Evolutionary conservation across 2,797 vertebrate genomes (phyloP).

Genomic region (Salarias fasciatus): DNA sequence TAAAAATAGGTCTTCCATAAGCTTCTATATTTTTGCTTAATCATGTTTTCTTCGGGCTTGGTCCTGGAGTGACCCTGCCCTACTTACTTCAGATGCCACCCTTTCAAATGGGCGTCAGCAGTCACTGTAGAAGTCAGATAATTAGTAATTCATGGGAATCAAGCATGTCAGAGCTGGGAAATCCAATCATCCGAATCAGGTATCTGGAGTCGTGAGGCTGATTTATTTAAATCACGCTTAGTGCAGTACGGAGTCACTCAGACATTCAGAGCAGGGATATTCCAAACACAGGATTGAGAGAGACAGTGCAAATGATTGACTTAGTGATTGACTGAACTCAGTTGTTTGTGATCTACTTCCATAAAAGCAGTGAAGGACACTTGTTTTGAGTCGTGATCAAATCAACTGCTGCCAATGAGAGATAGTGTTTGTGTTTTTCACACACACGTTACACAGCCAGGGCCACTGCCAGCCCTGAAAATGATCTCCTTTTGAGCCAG

Average conservation of each 20-base stretch:
- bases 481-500: slow-evolving; percentile 29
- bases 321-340: slow-evolving; percentile 30
- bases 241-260: too few relatives aligned
- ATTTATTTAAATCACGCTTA: too few relatives aligned
- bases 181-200: too few relatives aligned
- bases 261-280: too few relatives aligned
- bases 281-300: too few relatives aligned
- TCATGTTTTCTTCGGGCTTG: neutral
- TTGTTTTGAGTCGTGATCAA: slow-evolving; percentile 58
- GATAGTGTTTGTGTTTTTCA: slow-evolving; percentile 54
- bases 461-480: slow-evolving; percentile 41
- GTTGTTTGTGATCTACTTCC: slow-evolving; percentile 38
- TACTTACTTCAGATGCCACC: too few relatives aligned
- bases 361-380: slow-evolving; percentile 31
- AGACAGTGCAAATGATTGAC: neutral
- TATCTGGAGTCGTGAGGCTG: too few relatives aligned
- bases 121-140: too few relatives aligned
- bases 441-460: slow-evolving; percentile 53
- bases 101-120: too few relatives aligned
- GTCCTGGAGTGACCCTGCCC: too few relatives aligned
- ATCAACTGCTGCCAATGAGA: slow-evolving; percentile 67
- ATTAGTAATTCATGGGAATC: too few relatives aligned
- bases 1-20: slow-evolving; percentile 21
- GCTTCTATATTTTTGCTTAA: slow-evolving; percentile 11
- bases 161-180: too few relatives aligned